Evolutionary conservation across 2,113 vertebrate genomes (phyloP).

Genomic region (Cricetomys ansorgei): DNA sequence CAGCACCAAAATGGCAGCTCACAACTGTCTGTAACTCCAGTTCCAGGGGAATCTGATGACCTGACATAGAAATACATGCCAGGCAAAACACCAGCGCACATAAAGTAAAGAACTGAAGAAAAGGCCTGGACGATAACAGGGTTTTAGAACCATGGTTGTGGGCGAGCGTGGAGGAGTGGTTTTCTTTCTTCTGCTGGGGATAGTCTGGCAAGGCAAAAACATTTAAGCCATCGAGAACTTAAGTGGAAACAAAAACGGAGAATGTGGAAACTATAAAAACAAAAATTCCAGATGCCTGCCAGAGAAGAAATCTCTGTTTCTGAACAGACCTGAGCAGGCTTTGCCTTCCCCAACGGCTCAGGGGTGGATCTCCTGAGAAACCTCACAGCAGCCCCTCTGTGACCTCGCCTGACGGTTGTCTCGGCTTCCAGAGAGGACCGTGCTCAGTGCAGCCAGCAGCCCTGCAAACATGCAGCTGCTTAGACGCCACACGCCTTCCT

Average conservation of each 20-base stretch:
- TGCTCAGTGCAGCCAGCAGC: fast-evolving
- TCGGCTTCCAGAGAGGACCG: background rate
- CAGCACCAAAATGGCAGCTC: background rate
- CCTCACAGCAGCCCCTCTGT: background rate
- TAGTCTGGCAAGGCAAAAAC: background rate
- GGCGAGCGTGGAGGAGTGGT: background rate
- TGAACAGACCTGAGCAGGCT: background rate
- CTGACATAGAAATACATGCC: background rate
- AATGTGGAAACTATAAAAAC: background rate
- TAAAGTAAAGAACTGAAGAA: background rate
- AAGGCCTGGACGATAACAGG: background rate
- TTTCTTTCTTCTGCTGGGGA: background rate
- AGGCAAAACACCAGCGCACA: background rate
- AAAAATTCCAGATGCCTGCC: background rate
- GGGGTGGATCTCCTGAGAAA: background rate
- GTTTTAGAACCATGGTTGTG: background rate
- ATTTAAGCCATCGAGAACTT: background rate
- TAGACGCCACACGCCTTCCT: background rate
- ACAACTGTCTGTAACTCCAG: background rate
- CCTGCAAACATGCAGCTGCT: background rate
- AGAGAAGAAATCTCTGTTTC: background rate
- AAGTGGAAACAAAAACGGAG: background rate
- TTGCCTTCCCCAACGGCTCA: background rate
- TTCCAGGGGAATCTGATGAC: background rate
- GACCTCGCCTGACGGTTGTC: background rate